Evolutionary conservation across 1,140 invertebrate species (phyloP).

Genomic region (Meloidogyne floridensis): DNA sequence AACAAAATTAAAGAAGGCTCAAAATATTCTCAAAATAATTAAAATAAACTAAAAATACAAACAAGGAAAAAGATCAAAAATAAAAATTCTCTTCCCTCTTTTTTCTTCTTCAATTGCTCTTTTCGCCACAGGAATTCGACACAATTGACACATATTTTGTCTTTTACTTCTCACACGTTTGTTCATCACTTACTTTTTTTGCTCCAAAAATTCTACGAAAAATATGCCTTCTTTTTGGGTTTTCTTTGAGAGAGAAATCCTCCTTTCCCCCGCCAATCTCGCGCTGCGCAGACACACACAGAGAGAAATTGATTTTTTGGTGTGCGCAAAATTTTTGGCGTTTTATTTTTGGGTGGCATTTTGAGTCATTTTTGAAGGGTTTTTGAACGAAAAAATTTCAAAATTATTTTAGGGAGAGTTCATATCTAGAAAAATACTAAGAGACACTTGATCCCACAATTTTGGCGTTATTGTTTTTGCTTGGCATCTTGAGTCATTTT

Average conservation of each 20-base stretch:
- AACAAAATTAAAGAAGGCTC: no score
- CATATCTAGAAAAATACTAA: no score
- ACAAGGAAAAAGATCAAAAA: background rate
- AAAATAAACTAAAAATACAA: background rate
- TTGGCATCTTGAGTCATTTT: no score
- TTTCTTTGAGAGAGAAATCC: background rate
- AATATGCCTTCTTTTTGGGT: background rate
- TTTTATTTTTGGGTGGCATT: background rate
- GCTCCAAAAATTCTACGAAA: background rate
- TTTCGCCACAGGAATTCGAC: conserved; percentile 2
- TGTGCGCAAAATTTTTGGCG: background rate
- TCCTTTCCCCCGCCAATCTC: background rate
- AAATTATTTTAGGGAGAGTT: background rate
- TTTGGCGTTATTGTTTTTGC: no score
- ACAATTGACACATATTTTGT: conserved; percentile 3
- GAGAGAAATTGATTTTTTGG: background rate
- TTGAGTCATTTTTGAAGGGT: background rate
- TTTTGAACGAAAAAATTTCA: background rate
- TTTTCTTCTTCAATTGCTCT: background rate
- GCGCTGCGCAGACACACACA: background rate
- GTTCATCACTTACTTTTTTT: background rate
- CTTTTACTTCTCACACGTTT: background rate
- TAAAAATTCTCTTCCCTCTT: background rate
- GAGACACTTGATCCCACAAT: no score
- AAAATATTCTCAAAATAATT: background rate